Percentiles rank a stretch among this genome's conserved stretches.
Evolutionary conservation across 2,797 vertebrate genomes (phyloP).

Genomic region (Siniperca obscura): DNA sequence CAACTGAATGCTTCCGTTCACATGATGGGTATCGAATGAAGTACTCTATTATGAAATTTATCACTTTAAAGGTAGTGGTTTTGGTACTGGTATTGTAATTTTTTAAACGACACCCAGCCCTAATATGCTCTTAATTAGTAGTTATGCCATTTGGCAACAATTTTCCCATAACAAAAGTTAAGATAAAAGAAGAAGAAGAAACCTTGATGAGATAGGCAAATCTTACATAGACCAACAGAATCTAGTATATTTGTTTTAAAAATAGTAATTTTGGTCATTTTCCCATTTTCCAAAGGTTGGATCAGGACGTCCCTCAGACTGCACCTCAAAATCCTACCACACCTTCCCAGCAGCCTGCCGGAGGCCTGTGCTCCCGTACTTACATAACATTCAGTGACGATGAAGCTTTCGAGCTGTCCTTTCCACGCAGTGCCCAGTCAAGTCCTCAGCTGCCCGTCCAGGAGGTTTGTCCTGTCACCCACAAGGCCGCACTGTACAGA

Average conservation of each 20-base stretch:
- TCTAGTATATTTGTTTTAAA: background rate
- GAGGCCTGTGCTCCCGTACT: slow-evolving; percentile 90
- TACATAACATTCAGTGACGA: slow-evolving; percentile 96
- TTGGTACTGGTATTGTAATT: too few species aligned
- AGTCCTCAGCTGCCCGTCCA: slow-evolving; percentile 85
- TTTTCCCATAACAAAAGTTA: background rate
- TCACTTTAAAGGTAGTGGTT: too few species aligned
- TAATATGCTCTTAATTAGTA: background rate
- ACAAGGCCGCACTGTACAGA: slow-evolving; percentile 91
- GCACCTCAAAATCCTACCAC: slow-evolving; percentile 61
- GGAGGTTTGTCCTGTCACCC: slow-evolving; percentile 95
- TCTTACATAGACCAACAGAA: background rate
- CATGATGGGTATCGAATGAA: too few species aligned
- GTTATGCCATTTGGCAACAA: slow-evolving; percentile 2
- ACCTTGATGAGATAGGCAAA: background rate
- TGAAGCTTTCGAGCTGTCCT: slow-evolving; percentile 88
- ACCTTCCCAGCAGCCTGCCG: slow-evolving; percentile 51
- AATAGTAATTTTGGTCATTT: background rate
- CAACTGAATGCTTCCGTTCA: too few species aligned
- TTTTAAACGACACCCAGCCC: too few species aligned
- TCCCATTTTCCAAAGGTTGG: slow-evolving; percentile 84
- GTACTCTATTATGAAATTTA: too few species aligned
- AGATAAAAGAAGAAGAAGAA: background rate
- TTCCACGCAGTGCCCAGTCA: slow-evolving; percentile 72
- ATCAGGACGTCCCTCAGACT: slow-evolving; percentile 86